These are phyloP conservation scores for Punctoribates punctum DNA, from an alignment of 2,888 invertebrate species.

Conservation along the genomic window DNA sequence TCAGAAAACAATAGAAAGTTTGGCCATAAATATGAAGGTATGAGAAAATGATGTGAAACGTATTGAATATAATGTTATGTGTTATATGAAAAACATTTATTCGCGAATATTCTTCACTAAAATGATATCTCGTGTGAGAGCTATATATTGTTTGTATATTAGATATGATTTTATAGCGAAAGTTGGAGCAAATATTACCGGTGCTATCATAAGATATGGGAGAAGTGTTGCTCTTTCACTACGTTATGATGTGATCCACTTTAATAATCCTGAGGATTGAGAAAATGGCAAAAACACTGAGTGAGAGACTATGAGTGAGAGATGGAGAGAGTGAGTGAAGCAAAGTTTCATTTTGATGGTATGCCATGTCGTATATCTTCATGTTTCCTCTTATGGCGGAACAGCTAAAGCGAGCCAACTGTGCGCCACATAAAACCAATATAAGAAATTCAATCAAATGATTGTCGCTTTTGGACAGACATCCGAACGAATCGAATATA, in stretches of 20 bases:
- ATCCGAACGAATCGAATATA: neutral
- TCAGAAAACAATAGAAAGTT: neutral
- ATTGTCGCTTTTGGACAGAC: neutral
- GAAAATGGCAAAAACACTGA: conserved; percentile 2
- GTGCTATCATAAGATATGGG: neutral
- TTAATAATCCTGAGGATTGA: conserved; percentile 29
- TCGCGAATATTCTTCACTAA: neutral
- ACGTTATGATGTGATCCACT: conserved; percentile 19
- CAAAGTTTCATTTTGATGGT: conserved; percentile 13
- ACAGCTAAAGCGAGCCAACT: conserved; percentile 2
- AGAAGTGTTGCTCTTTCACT: neutral
- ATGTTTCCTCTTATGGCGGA: conserved; percentile 29
- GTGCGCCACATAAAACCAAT: conserved; percentile 1
- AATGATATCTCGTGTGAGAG: neutral
- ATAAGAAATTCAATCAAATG: conserved; percentile 10
- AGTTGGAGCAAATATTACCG: conserved; percentile 6
- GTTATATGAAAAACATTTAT: neutral
- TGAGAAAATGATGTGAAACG: neutral
- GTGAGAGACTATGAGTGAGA: conserved; percentile 6
- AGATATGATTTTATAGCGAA: neutral
- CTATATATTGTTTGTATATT: conserved; percentile 20
- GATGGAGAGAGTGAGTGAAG: conserved; percentile 35
- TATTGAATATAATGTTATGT: conserved; percentile 18
- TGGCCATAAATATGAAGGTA: neutral
- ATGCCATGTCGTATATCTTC: conserved; percentile 1